Evolutionary conservation across 30 jellyfish, hydroid and myxozoan species (phyloP), one percentile per base, ranked within the genome.

Genomic region (Pseudorhiza aurosa): DNA sequence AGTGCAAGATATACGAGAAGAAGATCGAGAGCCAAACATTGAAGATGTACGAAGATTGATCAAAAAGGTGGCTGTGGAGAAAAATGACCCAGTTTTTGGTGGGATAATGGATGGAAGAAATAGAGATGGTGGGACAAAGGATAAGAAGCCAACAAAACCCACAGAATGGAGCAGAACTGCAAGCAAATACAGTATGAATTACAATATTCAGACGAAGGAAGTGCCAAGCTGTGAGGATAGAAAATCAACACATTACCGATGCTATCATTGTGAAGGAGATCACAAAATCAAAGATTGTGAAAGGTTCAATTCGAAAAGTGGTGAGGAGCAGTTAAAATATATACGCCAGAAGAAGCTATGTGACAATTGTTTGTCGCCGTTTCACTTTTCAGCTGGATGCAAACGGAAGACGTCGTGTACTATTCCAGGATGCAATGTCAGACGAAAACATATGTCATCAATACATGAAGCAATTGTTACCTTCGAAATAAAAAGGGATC

Each of bases 31-130:
- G 21, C 92, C 78, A 49, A 49, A 68, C 69, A 44, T 81, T 29
- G 75, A 81, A 36, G 85, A 79, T 69, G 80, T 76, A 21, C 57
- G 88, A 42, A 76, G 50, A 43, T 62, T 58, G 31, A 47, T 58
- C 62, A 76, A 58, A 37, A 46, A 45, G 47, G 76, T 65, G 57
- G 85, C 80, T 30, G 76, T 44, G 32, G 92, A 65, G 77, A 81
- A 59, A 51, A 59, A 65, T 47, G 85, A 81, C 76, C 79, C 85
- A 4, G 92, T 49, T 25, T 81, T 46, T 51, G 92, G 85, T 25
- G 68, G 85, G 15, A 46, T 53, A 35, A 81, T 64, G 43, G 67
- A 35, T 68, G 67, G 79, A 2, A 37, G 59, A 51, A 81, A 65
- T 32, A 72, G 71, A 71, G 71, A 71, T 50, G 60, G 33, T 65